Conservation (phyloP, 2,888 invertebrate species). For the Melitaea athalia region DNA sequence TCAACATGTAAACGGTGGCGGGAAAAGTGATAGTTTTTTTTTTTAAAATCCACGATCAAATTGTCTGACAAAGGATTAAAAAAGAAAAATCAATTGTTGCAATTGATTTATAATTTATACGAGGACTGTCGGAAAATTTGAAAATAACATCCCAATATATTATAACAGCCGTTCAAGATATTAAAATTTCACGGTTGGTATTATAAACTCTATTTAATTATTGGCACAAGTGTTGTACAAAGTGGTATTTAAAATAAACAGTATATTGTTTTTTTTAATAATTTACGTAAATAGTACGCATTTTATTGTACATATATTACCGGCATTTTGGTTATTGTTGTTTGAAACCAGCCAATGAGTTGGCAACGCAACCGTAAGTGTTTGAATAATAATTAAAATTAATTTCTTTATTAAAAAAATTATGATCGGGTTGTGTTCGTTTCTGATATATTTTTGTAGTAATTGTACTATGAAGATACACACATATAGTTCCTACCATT, state of each 20-base stretch:
- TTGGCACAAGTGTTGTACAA: neutral
- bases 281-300: constrained; percentile 2
- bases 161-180: neutral
- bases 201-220: neutral
- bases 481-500: no score
- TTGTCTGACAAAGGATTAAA: neutral
- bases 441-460: no score
- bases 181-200: neutral
- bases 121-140: neutral
- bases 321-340: neutral
- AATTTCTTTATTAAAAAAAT: no score
- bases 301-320: neutral
- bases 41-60: neutral
- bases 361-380: constrained; percentile 2
- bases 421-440: no score
- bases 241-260: neutral
- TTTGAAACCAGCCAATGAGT: neutral
- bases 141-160: neutral
- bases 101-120: neutral
- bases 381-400: neutral
- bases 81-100: no score
- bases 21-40: constrained; percentile 3
- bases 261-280: constrained; percentile 1
- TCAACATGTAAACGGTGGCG: constrained; percentile 8
- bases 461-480: no score